Evolutionary conservation across 2,113 vertebrate species (phyloP).

Genomic region (Hemicordylus capensis): DNA sequence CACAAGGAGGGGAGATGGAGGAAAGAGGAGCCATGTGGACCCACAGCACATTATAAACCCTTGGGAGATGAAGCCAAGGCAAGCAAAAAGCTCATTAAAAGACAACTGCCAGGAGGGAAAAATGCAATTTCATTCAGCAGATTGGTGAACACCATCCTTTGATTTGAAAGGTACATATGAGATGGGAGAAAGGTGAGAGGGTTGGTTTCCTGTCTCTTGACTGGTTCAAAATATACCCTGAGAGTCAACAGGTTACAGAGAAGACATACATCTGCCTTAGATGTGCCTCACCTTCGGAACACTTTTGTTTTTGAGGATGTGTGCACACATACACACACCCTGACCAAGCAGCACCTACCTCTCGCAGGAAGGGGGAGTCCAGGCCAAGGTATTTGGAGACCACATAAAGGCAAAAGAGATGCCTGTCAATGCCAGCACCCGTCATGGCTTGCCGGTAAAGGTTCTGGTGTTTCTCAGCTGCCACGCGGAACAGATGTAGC

Average conservation of each 20-base stretch:
- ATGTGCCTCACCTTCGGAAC: not conserved
- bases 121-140: not conserved
- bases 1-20: not conserved
- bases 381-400: slow-evolving; percentile 88
- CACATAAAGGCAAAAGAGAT: slow-evolving; percentile 95
- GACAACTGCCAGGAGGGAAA: no score
- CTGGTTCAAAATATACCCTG: not conserved
- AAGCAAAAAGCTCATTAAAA: not conserved
- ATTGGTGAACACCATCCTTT: not conserved
- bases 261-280: not conserved
- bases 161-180: not conserved
- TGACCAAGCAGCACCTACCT: slow-evolving; percentile 69
- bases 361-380: slow-evolving; percentile 87
- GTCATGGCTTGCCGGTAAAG: slow-evolving; percentile 96
- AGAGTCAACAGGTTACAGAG: not conserved
- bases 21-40: not conserved
- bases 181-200: no score
- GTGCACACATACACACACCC: no score
- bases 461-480: slow-evolving; percentile 89
- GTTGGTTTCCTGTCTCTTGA: not conserved
- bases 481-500: slow-evolving; percentile 81
- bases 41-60: not conserved
- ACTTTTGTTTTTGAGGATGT: not conserved
- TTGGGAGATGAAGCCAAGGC: not conserved
- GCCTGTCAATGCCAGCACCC: slow-evolving; percentile 90